Evolutionary conservation across 2,888 invertebrate species (phyloP), one percentile per base, ranked within the genome.

Genomic region (Tetragonisca angustula): DNA sequence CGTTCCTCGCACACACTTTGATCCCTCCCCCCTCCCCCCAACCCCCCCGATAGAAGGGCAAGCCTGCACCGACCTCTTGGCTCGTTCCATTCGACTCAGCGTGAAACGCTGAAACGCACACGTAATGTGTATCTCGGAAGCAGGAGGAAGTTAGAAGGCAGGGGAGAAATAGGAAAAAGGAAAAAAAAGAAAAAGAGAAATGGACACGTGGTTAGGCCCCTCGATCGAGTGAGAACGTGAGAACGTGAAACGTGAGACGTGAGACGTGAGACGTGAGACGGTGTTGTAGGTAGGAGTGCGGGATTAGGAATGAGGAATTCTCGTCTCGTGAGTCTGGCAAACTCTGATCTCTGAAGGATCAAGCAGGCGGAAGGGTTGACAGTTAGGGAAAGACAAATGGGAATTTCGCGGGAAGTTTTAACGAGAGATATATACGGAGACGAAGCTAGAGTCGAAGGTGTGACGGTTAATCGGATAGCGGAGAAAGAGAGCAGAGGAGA

Each of bases 11-110:
- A 43, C 65, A 81, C 85, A 82, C 80, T 69, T 75, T 74, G 81
- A 70, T 76, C 79, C 71, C 32, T 11, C 11, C 43, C 43, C 43
- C 36, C 9, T 2, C 32, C 27, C 79, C 62, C 32, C 19, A 32
- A n/a, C n/a, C n/a, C 36, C 43, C 43, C 43, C 9, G 9, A 56
- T 56, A 49, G 67, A 75, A 62, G 87, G 82, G 72, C 77, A 76
- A 87, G 76, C 83, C 79, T 84, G 88, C 89, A 89, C 89, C 81
- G 79, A 70, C 76, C 76, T 76, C 72, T 81, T 71, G 79, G 75
- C 69, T 56, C 74, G 64, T 78, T 81, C 0, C 1, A 19, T 72
- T 32, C 72, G 79, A 71, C 32, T 32, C 82, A 68, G 54, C 76
- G 79, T 21, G 69, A 32, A 32, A 79, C 83, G 64, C 79, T 43